Evolutionary conservation across 1,140 invertebrate genomes (phyloP).

Genomic region (Drosophila guanche): DNA sequence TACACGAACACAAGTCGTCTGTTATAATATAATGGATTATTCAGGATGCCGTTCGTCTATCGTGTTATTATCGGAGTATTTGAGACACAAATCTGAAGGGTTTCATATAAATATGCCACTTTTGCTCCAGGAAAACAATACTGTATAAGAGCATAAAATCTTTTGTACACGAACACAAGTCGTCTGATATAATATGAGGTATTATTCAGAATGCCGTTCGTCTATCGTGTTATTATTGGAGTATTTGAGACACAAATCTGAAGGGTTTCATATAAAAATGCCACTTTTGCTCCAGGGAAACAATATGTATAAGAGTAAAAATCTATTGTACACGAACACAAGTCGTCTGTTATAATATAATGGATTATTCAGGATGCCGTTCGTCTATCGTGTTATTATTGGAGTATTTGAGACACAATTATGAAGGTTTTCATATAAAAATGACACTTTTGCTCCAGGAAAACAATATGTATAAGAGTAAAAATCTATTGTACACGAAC

Average conservation of each 20-base stretch:
- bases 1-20: conserved; percentile 58
- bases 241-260: conserved; percentile 14
- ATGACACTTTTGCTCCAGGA: conserved; percentile 39
- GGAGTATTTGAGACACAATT: conserved; percentile 40
- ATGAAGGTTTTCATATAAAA: background rate
- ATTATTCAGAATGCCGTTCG: conserved; percentile 59
- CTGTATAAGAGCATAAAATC: background rate
- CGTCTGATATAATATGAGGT: conserved; percentile 49
- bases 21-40: conserved; percentile 35
- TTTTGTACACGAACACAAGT: conserved; percentile 51
- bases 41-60: conserved; percentile 51
- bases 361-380: conserved; percentile 43
- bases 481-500: conserved; percentile 22
- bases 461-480: conserved; percentile 5
- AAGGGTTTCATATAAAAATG: conserved; percentile 14
- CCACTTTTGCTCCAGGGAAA: conserved; percentile 45
- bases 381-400: conserved; percentile 14
- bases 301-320: background rate
- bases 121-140: conserved; percentile 38
- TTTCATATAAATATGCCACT: conserved; percentile 47
- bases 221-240: conserved; percentile 16
- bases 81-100: conserved; percentile 36
- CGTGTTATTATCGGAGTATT: conserved; percentile 28
- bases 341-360: conserved; percentile 48
- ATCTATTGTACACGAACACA: conserved; percentile 32